Base-by-base conservation (phyloP, 2,113 vertebrate species). In the Hemichromis elongatus region DNA sequence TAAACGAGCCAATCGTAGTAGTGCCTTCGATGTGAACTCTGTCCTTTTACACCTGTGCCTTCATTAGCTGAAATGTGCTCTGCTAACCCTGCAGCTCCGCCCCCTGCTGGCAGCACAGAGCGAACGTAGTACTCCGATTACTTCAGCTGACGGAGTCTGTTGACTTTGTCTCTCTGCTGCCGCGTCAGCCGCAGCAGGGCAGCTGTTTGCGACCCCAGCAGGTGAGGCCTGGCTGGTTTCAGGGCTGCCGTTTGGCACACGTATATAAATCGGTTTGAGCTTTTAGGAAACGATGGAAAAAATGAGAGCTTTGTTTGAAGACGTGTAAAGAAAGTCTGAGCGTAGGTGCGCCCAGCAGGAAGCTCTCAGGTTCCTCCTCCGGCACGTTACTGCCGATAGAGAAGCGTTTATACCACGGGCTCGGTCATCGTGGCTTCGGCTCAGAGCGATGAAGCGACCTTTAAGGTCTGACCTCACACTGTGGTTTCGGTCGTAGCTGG, bases 401-500 rank as follows among this genome's bases (percentile, higher is more conserved):
- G 28, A 61, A 11, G 57, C 19, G 12, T 68, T 40, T 13, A 42
- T 9, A 8, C 40, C 66, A 70, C 21, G 3, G 0, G 63, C 19
- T 21, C 55, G 28, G 24, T 59, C 16, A 0, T 33, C 56, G 18
- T 9, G 5, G 56, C 28, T 59, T 19, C 56, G 19, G 3, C 56
- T 59, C 5, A 24, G 12, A 24, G 21, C 14, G 21, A 47, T 16
- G 21, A 70, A 47, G 3, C 52, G 5, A 54, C 45, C 40, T 70
- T 70, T 11, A 26, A 26, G 0, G 21, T 70, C 66, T 70, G 40
- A 26, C 21, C 40, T 73, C 42, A 42, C 8, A 3, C 21, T 0
- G 9, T 1, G 14, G 68, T 1, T 50, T 19, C 14, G 4, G 30
- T 0, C 2, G 4, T 19, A 18, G 68, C 42, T 19, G 40, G 24